These are phyloP conservation scores for Andrena cerasifolii DNA, from an alignment of 1,140 invertebrate species.

Conservation along the genomic window DNA sequence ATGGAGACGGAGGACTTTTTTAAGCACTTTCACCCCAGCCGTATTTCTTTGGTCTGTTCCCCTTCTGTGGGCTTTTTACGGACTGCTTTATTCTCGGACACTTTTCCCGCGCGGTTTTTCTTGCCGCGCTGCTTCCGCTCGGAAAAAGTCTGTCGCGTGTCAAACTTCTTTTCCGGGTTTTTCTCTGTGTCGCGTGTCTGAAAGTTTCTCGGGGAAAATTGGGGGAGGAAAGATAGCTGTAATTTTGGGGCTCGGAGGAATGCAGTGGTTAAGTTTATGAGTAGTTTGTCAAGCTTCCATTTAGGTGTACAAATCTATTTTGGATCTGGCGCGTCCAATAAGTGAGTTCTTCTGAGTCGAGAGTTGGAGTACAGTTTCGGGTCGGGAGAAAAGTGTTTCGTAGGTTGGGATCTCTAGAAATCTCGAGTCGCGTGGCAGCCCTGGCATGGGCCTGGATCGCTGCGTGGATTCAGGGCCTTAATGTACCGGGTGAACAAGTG, in stretches of 20 bases:
- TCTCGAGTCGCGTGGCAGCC: constrained; percentile 74
- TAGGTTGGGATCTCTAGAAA: constrained; percentile 33
- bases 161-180: background rate
- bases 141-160: constrained; percentile 34
- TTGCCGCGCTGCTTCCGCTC: constrained; percentile 6
- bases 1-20: no score
- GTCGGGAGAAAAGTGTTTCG: constrained; percentile 1
- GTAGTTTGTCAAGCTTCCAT: no score
- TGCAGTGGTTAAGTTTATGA: no score
- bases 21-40: no score
- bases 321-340: no score
- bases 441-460: constrained; percentile 55
- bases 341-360: no score
- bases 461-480: constrained; percentile 25
- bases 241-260: no score
- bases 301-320: no score
- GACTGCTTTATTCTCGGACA: background rate
- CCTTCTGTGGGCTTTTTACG: background rate
- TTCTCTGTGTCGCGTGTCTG: constrained; percentile 17
- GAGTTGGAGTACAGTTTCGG: no score
- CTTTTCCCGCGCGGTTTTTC: background rate
- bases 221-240: no score
- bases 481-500: constrained; percentile 42
- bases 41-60: background rate
- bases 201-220: no score